These are phyloP conservation scores for Etheostoma perlongum DNA, from an alignment of 2,797 vertebrate species.

Conservation along the genomic window DNA sequence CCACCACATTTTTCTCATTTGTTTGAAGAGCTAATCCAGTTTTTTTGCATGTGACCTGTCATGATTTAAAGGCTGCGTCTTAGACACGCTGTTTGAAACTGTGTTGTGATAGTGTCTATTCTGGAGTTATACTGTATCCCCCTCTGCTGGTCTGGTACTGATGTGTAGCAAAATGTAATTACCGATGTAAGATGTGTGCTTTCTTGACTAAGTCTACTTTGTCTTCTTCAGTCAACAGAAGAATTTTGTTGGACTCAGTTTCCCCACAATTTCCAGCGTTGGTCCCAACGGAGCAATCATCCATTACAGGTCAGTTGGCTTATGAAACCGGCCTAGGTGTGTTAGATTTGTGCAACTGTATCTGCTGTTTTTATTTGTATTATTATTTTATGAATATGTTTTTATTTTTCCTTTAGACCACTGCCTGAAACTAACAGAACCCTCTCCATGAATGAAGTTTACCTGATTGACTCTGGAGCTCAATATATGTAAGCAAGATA, in stretches of 20 bases:
- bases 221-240: slow-evolving; percentile 91
- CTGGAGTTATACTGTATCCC: slow-evolving; percentile 4
- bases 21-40: background rate
- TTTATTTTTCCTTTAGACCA: slow-evolving; percentile 81
- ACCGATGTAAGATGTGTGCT: background rate
- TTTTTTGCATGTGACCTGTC: background rate
- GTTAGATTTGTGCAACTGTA: background rate
- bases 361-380: background rate
- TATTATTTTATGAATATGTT: background rate
- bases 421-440: slow-evolving; percentile 95
- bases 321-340: background rate
- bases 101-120: background rate
- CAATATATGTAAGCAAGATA: slow-evolving; percentile 91
- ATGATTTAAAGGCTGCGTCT: background rate
- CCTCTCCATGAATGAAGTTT: slow-evolving; percentile 92
- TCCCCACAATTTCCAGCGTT: slow-evolving; percentile 96
- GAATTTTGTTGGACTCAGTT: slow-evolving; percentile 96
- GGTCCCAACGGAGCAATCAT: slow-evolving; percentile 98
- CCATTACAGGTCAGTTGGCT: slow-evolving; percentile 92
- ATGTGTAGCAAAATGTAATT: background rate
- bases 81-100: background rate
- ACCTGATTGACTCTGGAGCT: slow-evolving; percentile 97
- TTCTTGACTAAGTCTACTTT: background rate
- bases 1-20: too few species aligned
- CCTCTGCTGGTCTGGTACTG: slow-evolving; percentile 58